Conservation (phyloP, 1,140 invertebrate species). For the Probaryconus sp. region DNA sequence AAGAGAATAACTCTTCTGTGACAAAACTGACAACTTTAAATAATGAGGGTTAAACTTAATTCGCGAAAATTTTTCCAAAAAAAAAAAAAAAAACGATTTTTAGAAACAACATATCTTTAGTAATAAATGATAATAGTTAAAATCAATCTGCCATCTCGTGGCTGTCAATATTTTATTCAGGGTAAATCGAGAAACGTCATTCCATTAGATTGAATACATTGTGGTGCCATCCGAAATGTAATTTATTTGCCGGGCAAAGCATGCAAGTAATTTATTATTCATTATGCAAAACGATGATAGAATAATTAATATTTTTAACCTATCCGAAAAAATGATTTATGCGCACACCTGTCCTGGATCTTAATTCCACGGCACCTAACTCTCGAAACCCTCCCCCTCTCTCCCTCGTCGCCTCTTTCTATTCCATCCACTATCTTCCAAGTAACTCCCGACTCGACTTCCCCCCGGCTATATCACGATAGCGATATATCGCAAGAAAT, state of each 20-base stretch:
- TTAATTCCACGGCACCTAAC: conserved; percentile 50
- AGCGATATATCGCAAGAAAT: conserved; percentile 59
- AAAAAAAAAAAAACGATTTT: not conserved
- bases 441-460: conserved; percentile 46
- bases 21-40: too few species aligned
- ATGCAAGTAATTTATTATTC: conserved; percentile 45
- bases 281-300: conserved; percentile 58
- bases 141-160: conserved; percentile 28
- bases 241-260: conserved; percentile 20
- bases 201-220: conserved; percentile 25
- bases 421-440: conserved; percentile 32
- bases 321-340: conserved; percentile 54
- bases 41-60: too few species aligned
- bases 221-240: conserved; percentile 19
- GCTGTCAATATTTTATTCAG: conserved; percentile 28
- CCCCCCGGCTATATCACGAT: conserved; percentile 51
- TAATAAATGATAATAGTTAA: conserved; percentile 32
- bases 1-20: too few species aligned
- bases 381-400: conserved; percentile 6
- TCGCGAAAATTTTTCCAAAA: too few species aligned
- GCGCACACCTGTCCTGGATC: conserved; percentile 47
- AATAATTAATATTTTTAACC: conserved; percentile 56
- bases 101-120: conserved; percentile 1
- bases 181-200: conserved; percentile 20
- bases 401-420: conserved; percentile 38